Conservation (phyloP, 2,113 vertebrate genomes). For the Psephotus haematonotus region DNA sequence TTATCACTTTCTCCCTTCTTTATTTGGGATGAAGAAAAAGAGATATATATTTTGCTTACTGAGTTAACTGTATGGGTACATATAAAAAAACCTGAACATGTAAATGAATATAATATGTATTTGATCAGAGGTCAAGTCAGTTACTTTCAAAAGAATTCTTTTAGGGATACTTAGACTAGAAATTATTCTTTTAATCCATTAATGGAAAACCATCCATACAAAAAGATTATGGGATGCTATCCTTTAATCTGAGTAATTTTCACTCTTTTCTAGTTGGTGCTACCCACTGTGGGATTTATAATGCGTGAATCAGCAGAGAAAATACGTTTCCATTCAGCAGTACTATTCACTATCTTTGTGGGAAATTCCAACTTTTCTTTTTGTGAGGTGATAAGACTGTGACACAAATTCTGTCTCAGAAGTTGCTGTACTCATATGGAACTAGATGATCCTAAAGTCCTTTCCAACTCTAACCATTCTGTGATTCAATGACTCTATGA, state of each 20-base stretch:
- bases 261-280: constrained; percentile 64
- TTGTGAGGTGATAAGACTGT: constrained; percentile 42
- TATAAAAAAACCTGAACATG: neutral
- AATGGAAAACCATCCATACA: constrained; percentile 24
- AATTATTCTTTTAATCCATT: constrained; percentile 39
- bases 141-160: constrained; percentile 67
- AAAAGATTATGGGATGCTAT: neutral
- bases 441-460: neutral
- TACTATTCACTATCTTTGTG: neutral
- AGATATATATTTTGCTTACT: neutral
- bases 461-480: neutral
- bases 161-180: constrained; percentile 54
- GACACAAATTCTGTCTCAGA: constrained; percentile 57
- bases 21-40: neutral
- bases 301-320: constrained; percentile 57
- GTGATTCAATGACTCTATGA: neutral
- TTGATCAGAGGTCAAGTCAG: constrained; percentile 75
- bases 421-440: neutral
- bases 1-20: neutral
- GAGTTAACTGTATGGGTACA: neutral
- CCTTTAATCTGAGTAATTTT: constrained; percentile 34
- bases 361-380: constrained; percentile 19
- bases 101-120: neutral
- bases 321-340: neutral
- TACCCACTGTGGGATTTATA: constrained; percentile 73